Evolutionary conservation across 2,888 invertebrate species (phyloP), one percentile per base, ranked within the genome.

Genomic region (Lasius fuliginosus): DNA sequence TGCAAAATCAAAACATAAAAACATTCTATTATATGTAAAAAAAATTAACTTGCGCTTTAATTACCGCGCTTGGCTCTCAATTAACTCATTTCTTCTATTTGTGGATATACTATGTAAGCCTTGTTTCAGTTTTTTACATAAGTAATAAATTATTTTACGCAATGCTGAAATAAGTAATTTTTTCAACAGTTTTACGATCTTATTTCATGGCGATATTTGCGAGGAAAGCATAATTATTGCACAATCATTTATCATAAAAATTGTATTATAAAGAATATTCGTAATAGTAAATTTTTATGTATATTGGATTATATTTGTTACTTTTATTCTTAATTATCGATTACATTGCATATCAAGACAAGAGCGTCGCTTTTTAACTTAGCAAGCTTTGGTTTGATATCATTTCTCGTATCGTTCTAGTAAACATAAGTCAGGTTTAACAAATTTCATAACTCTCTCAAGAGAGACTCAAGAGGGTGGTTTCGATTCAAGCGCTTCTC

Each of bases 361-460:
- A 36, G 36, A 33, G 12, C 1, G 42, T 56, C 33, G 12, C 12
- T 46, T 36, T 1, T 62, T 79, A 60, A 79, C 46, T 71, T 46
- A 46, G 5, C 4, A 42, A 60, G 15, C 23, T 5, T 56, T 33
- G 33, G 2, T 27, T 27, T 27, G 9, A 36, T 71, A 81, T 73
- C 49, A 49, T n/a, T 49, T 60, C 36, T 49, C 6, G 0, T 27
- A 18, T 73, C 9, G 11, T 18, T 40, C 60, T 27, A 27, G 1
- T 33, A 60, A 71, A 79, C 46, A n/a, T n/a, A 79, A 71, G 36
- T 71, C 27, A 30, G 36, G 1, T 60, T 73, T 60, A 79, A 71
- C 71, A 71, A 71, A 79, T 71, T 60, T 79, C 11, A 71, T 49
- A 49, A 60, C 5, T 53, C 53, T 53, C 53, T 15, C 36, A 49